Base-by-base conservation (phyloP, 2,797 vertebrate genomes). In the Scolopax bukidnonensis region DNA sequence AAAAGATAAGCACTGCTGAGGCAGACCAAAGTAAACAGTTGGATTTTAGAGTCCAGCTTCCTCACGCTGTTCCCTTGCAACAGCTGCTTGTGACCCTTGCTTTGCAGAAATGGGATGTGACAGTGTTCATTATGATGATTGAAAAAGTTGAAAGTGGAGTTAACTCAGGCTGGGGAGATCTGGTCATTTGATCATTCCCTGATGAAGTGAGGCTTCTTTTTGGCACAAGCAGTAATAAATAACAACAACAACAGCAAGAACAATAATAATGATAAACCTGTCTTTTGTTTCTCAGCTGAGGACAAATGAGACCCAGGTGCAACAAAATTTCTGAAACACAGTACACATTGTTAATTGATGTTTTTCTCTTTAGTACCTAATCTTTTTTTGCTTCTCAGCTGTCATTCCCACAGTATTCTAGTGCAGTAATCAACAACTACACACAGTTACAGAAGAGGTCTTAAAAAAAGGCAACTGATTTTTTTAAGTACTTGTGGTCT, bases 71-170 rank as follows among this genome's bases (percentile, higher is more conserved):
- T 71, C 54, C 81, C 84, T 95, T 93, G 85, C 68, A 27, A 59
- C 70, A 60, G 54, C 73, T 27, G 15, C 64, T 94, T 3, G 4
- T 89, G 90, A 92, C 74, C 84, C 77, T 87, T 78, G 85, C 83
- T 85, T 93, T 96, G 91, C 86, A 93, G 95, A 96, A 96, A 96
- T 97, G 95, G 89, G 97, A 97, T 63, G 43, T 96, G 97, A 96
- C 93, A 60, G 83, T 95, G 91, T 93, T 95, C 75, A 80, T 97
- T 86, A 89, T 81, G 56, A 77, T 90, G 93, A 94, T n/a, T 94
- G 94, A 96, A 91, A 74, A 89, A 93, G 75, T 54, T 94, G 91
- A 96, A 96, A 97, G 87, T 60, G 38, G 97, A 96, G 84, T 59
- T 90, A 95, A 84, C 65, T 15, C 53, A 36, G 71, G 56, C 64